Percentiles rank a stretch among this genome's conserved stretches.
phyloP scores from a whole-genome alignment of 2,888 invertebrate genomes.

The Archips xylosteana region DNA sequence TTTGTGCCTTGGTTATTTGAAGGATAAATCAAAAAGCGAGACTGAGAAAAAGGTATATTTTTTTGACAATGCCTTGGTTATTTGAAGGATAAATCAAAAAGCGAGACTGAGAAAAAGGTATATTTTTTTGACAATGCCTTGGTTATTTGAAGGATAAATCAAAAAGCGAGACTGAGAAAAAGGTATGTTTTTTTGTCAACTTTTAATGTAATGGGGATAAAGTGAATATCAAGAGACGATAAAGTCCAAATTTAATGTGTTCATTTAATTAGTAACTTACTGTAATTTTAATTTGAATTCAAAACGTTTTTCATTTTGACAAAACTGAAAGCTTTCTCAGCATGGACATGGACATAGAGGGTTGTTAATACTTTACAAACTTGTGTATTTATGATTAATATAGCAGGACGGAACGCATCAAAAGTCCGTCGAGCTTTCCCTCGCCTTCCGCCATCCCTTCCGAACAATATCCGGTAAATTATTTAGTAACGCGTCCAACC shows the following conservation, averaged over 20 bases:
- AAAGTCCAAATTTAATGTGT: too few species aligned
- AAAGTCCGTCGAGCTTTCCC: conserved; percentile 9
- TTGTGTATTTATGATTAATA: not conserved
- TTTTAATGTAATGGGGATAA: too few species aligned
- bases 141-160: not conserved
- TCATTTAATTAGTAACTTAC: too few species aligned
- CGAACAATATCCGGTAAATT: conserved; percentile 16
- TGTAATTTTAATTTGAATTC: too few species aligned
- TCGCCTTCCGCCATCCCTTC: not conserved
- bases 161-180: too few species aligned
- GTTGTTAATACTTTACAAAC: not conserved
- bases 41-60: too few species aligned
- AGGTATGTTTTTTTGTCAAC: too few species aligned
- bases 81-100: not conserved
- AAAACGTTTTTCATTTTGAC: not conserved
- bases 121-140: too few species aligned
- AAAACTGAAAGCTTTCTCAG: not conserved
- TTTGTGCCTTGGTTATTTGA: not conserved
- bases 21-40: not conserved
- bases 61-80: not conserved
- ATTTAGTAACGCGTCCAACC: conserved; percentile 18
- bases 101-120: too few species aligned
- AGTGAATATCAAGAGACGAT: too few species aligned
- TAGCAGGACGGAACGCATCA: not conserved
- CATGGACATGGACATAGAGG: not conserved